Percentiles rank a stretch among this genome's conserved stretches.
These are phyloP conservation scores for Mormyrops attenuatus DNA, from an alignment of 2,797 vertebrate species.

Conservation along the genomic window DNA sequence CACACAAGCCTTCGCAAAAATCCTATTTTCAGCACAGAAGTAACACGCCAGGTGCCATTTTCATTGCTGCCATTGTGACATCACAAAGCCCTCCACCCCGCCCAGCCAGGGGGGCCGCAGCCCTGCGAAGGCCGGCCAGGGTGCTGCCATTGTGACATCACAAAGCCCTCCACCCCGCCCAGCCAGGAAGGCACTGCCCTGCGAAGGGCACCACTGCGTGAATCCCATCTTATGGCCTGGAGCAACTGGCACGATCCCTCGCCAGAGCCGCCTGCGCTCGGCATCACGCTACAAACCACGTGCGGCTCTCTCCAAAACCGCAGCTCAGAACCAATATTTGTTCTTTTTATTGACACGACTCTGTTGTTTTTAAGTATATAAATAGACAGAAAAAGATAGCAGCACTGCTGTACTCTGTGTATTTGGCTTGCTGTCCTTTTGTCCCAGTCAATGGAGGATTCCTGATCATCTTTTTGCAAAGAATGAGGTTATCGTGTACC, in stretches of 20 bases:
- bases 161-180: conserved; percentile 2
- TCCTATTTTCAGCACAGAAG: neutral
- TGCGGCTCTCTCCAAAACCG: neutral
- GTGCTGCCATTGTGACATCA: conserved; percentile 1
- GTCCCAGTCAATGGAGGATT: neutral
- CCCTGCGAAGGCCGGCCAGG: conserved; percentile 7
- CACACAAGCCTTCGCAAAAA: neutral
- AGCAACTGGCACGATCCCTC: conserved; percentile 6
- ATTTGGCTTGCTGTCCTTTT: neutral
- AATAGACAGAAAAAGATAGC: neutral
- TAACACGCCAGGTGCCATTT: neutral
- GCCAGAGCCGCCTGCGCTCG: neutral
- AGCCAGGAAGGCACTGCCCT: neutral
- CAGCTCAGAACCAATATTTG: neutral
- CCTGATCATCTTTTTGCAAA: neutral
- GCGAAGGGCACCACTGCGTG: conserved; percentile 26
- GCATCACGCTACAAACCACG: neutral
- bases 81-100: neutral
- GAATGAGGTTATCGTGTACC: neutral
- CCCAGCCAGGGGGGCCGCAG: neutral
- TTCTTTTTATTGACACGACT: neutral
- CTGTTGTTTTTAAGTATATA: neutral
- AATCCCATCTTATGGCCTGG: conserved; percentile 10
- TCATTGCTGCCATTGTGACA: neutral
- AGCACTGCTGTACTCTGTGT: neutral